Base-by-base conservation (phyloP, 1,140 invertebrate species). In the Oreohelix idahoensis region DNA sequence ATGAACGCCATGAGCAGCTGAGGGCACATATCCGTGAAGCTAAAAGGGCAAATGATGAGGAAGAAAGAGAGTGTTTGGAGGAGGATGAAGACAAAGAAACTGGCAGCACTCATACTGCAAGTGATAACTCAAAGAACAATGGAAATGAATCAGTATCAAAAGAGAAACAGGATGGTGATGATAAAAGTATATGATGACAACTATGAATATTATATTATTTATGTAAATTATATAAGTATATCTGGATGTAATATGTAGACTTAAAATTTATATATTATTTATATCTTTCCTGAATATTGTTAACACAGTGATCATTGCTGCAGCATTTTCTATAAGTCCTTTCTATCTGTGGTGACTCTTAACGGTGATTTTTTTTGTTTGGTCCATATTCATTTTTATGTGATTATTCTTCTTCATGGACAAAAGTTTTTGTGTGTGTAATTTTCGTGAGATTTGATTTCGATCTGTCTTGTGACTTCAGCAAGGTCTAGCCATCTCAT, bases 1-100 rank as follows among this genome's bases (percentile, higher is more conserved):
- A 97, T 91, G 94, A 94, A 83, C 96, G 96, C 85, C 97, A 96
- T 92, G 96, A 96, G 88, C 94, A 94, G 84, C 96, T 97, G 84
- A 94, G 95, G 88, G 94, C 94, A 58, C 95, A 96, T 91, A 89
- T 97, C 26, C 92, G 95, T 23, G 94, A 96, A 88, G 90, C 97
- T 23, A 90, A 97, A 2, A 51, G 63, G 38, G 81, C 75, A 15
- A 74, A 49, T 42, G 42, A 76, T 42, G 70, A 49, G 11, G 80
- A 73, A 4, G 38, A 81, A 36, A 35, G 58, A 26, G 39, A 71
- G 38, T 13, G 32, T 17, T 32, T 35, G 69, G 23, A 42, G 36
- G 42, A 73, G 23, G n/a, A 26, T 73, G 71, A 42, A 23, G 20
- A 73, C 36, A 73, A 45, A 11, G 71, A 42, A 26, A 42, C 36